Evolutionary conservation across 2,888 invertebrate genomes (phyloP), one percentile per base, ranked within the genome.

Genomic region (Habrosyne pyritoides): DNA sequence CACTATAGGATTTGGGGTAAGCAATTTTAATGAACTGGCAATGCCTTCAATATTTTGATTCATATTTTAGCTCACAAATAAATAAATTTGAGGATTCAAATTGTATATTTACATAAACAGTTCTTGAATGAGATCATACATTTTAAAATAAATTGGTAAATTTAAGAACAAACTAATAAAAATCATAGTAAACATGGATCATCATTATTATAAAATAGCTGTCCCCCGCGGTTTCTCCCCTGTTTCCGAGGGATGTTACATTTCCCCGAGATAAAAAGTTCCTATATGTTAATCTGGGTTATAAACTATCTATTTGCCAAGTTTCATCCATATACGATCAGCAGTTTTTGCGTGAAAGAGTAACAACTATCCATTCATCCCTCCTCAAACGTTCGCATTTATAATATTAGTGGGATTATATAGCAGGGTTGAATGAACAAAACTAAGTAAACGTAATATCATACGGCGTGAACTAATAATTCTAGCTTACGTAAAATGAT

Each of bases 1-100:
- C 53, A 89, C 93, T 55, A 86, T 94, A 63, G 94, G 94, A 14
- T 97, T 95, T 81, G 93, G 95, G 91, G 96, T 96, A 83, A 90
- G 89, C n/a, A n/a, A n/a, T 78, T 14, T 46, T 30, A n/a, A n/a
- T 33, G 2, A 0, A n/a, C 33, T 33, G 12, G 30, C 30, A 3
- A 33, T 33, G n/a, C 5, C 33, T 33, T 33, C 6, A 8, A 28
- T 28, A 28, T 5, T 28, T 28, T 28, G 6, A 28, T 28, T 28
- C 10, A 28, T 28, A 28, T 28, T 7, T n/a, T 28, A 28, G 28
- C 28, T 8, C 2, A 12, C 2, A 30, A 12, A 5, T 10, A 8
- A 10, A 10, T 10, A 28, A 2, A 7, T 8, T 2, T 30, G n/a
- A n/a, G 33, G 33, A n/a, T 33, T 12, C 2, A 33, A 3, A 33